Evolutionary conservation across 2,113 vertebrate genomes (phyloP).

Genomic region (Eubucco bourcierii): DNA sequence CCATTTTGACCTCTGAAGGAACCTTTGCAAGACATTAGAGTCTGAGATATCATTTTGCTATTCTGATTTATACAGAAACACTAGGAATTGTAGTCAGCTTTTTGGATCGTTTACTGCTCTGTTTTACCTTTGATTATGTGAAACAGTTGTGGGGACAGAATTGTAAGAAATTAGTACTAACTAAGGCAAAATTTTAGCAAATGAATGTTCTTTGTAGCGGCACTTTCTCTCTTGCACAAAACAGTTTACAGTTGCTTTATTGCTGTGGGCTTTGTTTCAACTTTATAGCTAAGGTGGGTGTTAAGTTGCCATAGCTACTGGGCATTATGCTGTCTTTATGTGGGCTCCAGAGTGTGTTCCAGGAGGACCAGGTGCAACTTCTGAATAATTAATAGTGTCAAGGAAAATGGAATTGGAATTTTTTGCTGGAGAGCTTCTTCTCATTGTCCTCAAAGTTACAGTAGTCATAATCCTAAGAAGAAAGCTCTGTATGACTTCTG

Average conservation of each 20-base stretch:
- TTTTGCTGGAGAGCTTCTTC: background rate
- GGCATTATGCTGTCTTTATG: background rate
- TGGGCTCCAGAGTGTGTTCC: background rate
- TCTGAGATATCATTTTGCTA: background rate
- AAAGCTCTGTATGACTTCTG: background rate
- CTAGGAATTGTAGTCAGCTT: background rate
- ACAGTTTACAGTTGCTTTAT: background rate
- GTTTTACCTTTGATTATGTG: background rate
- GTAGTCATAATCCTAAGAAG: background rate
- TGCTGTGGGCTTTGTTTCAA: conserved; percentile 10
- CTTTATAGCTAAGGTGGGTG: background rate
- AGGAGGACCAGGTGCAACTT: background rate
- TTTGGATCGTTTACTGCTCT: background rate
- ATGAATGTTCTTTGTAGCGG: background rate
- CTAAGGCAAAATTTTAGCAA: background rate
- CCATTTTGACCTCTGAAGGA: background rate
- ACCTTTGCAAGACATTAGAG: background rate
- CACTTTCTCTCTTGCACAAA: background rate
- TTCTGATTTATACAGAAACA: background rate
- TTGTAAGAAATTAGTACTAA: background rate
- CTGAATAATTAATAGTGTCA: background rate
- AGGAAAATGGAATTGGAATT: background rate
- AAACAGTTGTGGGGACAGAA: background rate
- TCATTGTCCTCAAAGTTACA: background rate
- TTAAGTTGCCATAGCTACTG: conserved; percentile 16